phyloP scores from a whole-genome alignment of 1,140 invertebrate genomes.

The Apis cerana region DNA sequence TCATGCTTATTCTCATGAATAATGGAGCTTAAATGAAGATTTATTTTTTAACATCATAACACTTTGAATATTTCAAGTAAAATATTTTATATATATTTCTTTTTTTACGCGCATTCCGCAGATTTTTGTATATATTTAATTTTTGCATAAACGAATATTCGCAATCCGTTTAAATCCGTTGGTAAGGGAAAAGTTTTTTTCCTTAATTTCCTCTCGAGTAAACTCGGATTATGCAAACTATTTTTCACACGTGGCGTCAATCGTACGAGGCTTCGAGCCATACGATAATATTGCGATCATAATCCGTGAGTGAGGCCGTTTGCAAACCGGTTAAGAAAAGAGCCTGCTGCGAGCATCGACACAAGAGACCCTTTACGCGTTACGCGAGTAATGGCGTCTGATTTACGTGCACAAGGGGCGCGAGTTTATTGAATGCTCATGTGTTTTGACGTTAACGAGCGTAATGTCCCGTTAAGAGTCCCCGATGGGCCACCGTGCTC shows the following conservation, averaged over 20 bases:
- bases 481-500: conserved; percentile 11
- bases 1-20: background rate
- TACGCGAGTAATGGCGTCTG: conserved; percentile 50
- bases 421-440: conserved; percentile 72
- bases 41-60: no score
- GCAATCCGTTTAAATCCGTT: background rate
- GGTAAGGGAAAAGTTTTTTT: background rate
- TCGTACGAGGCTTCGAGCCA: background rate
- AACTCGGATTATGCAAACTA: background rate
- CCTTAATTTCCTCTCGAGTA: background rate
- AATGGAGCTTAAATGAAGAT: background rate
- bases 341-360: conserved; percentile 15
- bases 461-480: conserved; percentile 54
- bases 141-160: no score
- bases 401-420: conserved; percentile 67
- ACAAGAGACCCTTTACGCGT: background rate
- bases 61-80: no score
- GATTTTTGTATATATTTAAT: no score
- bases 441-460: conserved; percentile 73
- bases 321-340: conserved; percentile 38
- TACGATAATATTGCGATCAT: conserved; percentile 22
- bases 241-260: background rate
- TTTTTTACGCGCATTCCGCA: no score
- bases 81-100: no score
- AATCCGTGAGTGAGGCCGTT: conserved; percentile 14